Evolutionary conservation across 1,140 invertebrate genomes (phyloP).

Genomic region (Chrysopa pallens): DNA sequence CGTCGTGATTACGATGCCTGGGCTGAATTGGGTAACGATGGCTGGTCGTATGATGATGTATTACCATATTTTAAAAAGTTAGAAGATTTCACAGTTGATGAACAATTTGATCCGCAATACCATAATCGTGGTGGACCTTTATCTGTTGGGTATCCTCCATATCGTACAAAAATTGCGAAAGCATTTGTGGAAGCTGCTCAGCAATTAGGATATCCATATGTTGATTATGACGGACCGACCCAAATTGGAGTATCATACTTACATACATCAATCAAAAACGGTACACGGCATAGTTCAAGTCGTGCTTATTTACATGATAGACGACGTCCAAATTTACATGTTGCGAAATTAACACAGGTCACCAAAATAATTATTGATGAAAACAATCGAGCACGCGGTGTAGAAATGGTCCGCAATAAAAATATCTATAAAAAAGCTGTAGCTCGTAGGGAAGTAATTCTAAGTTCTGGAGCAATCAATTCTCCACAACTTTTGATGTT

Average conservation of each 20-base stretch:
- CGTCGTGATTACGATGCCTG: slow-evolving; percentile 39
- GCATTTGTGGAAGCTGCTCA: slow-evolving; percentile 46
- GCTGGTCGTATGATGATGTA: slow-evolving; percentile 37
- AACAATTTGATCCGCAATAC: slow-evolving; percentile 26
- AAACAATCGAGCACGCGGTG: slow-evolving; percentile 41
- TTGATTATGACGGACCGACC: slow-evolving; percentile 52
- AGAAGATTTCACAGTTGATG: slow-evolving; percentile 32
- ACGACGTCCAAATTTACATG: slow-evolving; percentile 40
- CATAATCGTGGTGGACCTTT: slow-evolving; percentile 41
- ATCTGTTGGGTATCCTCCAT: slow-evolving; percentile 33
- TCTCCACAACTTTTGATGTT: slow-evolving; percentile 64
- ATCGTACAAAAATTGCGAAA: slow-evolving; percentile 37
- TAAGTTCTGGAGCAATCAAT: slow-evolving; percentile 55
- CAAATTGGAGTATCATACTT: slow-evolving; percentile 45
- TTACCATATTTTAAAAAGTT: slow-evolving; percentile 30
- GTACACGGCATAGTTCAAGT: slow-evolving; percentile 54
- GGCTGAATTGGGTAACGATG: slow-evolving; percentile 31
- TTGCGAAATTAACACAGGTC: slow-evolving; percentile 42
- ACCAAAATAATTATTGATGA: slow-evolving; percentile 56
- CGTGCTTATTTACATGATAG: slow-evolving; percentile 52
- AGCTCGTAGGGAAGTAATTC: slow-evolving; percentile 54
- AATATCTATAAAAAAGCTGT: slow-evolving; percentile 23
- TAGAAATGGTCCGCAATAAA: slow-evolving; percentile 34
- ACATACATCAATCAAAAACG: slow-evolving; percentile 47
- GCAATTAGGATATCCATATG: slow-evolving; percentile 42